Evolutionary conservation across 2,113 vertebrate species (phyloP).

Genomic region (Bubalus kerabau): DNA sequence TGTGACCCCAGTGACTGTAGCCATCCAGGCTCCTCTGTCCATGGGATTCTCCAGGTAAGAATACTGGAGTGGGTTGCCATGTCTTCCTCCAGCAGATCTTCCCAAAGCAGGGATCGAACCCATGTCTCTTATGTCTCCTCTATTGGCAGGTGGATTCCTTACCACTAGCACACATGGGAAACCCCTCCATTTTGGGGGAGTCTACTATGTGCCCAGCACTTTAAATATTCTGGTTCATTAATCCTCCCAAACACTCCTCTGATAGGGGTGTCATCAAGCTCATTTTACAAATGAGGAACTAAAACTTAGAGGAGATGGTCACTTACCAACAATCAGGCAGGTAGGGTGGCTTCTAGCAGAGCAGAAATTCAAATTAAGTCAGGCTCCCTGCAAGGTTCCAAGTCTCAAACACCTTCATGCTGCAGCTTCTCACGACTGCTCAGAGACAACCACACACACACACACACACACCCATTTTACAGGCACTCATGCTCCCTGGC

Average conservation of each 20-base stretch:
- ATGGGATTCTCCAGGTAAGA: background rate
- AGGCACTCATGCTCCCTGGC: background rate
- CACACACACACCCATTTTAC: constrained; percentile 9
- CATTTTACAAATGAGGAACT: background rate
- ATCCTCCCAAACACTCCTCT: background rate
- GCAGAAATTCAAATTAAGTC: constrained; percentile 5
- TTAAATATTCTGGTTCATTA: background rate
- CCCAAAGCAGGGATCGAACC: background rate
- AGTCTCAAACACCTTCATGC: background rate
- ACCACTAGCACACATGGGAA: background rate
- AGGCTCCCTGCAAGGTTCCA: background rate
- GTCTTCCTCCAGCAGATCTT: background rate
- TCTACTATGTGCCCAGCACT: background rate
- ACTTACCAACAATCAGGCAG: background rate
- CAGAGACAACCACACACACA: background rate
- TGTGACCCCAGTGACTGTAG: background rate
- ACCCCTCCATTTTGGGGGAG: background rate
- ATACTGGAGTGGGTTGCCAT: background rate
- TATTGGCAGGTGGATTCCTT: background rate
- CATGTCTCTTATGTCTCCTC: background rate
- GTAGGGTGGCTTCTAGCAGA: background rate
- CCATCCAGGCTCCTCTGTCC: background rate
- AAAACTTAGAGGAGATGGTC: background rate
- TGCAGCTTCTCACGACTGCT: background rate
- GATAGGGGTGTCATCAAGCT: background rate